Conservation (phyloP, 2,797 vertebrate genomes). For the Otolemur crassicaudatus region DNA sequence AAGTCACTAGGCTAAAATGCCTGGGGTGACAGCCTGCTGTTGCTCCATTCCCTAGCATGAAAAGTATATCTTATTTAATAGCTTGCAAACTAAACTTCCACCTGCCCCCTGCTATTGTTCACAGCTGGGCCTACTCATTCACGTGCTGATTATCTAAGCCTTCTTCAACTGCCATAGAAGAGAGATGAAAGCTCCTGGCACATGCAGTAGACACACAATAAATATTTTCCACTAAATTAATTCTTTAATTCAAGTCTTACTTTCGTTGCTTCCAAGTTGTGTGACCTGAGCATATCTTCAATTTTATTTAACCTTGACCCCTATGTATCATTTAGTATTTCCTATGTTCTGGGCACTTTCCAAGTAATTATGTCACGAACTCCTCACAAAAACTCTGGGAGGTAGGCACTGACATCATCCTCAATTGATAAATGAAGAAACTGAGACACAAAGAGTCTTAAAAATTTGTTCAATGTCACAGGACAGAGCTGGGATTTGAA, state of each 20-base stretch:
- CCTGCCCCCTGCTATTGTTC: not conserved
- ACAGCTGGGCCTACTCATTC: not conserved
- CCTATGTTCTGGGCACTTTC: not conserved
- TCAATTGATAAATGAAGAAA: not conserved
- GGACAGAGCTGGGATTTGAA: not conserved
- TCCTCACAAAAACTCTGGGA: not conserved
- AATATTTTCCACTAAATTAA: not conserved
- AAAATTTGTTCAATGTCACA: not conserved
- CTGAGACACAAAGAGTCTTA: not conserved
- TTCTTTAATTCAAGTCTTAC: not conserved
- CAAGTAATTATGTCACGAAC: not conserved
- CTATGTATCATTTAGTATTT: not conserved
- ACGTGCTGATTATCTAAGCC: not conserved
- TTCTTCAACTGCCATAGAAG: not conserved
- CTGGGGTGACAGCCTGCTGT: not conserved
- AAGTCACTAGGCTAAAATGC: constrained; percentile 55
- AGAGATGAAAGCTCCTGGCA: not conserved
- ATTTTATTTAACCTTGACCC: not conserved
- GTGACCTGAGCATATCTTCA: not conserved
- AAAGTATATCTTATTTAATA: constrained; percentile 38
- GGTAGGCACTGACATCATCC: not conserved
- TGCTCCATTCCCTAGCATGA: not conserved
- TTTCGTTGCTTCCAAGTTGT: not conserved
- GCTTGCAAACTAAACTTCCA: constrained; percentile 32
- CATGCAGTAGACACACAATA: not conserved